Conservation (phyloP, 2,113 vertebrate species). For the Penelope pileata region DNA sequence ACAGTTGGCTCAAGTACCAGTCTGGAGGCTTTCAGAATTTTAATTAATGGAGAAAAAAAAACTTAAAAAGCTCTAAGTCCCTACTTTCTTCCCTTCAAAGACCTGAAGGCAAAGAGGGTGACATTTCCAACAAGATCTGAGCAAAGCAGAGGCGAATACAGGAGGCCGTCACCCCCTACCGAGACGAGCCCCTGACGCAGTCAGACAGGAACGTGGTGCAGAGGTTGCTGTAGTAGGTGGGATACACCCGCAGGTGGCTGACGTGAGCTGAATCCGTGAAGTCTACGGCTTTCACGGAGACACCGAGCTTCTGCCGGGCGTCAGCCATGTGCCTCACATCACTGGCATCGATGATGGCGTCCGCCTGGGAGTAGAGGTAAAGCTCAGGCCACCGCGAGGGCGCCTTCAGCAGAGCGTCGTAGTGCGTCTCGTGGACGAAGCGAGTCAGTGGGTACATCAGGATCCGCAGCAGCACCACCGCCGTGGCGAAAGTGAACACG, state of each 20-base stretch:
- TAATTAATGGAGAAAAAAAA: rapidly evolving
- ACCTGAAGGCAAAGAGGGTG: neutral
- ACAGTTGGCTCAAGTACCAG: neutral
- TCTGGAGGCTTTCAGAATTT: neutral
- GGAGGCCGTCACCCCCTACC: neutral
- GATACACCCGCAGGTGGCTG: conserved; percentile 85
- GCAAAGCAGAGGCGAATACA: neutral
- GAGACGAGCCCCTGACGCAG: conserved; percentile 71
- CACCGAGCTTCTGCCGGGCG: conserved; percentile 72
- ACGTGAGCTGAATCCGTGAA: conserved; percentile 89
- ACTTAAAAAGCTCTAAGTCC: neutral
- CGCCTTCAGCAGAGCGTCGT: conserved; percentile 81
- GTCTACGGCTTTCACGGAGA: conserved; percentile 83
- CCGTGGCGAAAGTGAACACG: conserved; percentile 78
- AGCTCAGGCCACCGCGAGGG: conserved; percentile 91
- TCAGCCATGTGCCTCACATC: conserved; percentile 85
- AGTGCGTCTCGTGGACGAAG: conserved; percentile 89
- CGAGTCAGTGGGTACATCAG: conserved; percentile 88
- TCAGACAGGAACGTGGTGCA: conserved; percentile 83
- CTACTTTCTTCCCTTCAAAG: neutral
- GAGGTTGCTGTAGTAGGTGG: conserved; percentile 83
- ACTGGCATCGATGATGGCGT: conserved; percentile 81
- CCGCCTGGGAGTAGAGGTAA: conserved; percentile 89
- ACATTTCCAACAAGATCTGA: neutral
- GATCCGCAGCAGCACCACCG: conserved; percentile 78